Percentiles rank a stretch among this genome's conserved stretches.
Evolutionary conservation across 1,140 invertebrate species (phyloP).

Genomic region (Micrasema minimum): DNA sequence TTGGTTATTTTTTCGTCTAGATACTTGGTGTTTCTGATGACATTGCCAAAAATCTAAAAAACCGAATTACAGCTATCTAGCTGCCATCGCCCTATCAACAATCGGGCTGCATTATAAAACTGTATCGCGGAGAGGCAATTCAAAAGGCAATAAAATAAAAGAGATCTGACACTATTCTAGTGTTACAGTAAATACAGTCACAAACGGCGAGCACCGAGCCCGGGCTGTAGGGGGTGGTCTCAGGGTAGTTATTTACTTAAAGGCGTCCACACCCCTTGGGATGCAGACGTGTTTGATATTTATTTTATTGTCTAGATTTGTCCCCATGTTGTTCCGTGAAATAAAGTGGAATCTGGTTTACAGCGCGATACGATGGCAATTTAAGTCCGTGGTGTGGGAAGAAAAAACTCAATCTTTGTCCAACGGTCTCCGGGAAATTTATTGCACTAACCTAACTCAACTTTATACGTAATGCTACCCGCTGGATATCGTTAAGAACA

Average conservation of each 20-base stretch:
- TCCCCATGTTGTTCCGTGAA: conserved; percentile 33
- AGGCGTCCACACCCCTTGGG: conserved; percentile 39
- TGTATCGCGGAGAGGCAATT: conserved; percentile 50
- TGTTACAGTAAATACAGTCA: conserved; percentile 47
- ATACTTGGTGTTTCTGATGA: too few relatives aligned
- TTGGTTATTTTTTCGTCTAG: too few relatives aligned
- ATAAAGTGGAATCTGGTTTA: conserved; percentile 40
- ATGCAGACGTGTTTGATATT: conserved; percentile 48
- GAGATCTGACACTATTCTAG: conserved; percentile 41
- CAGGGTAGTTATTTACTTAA: conserved; percentile 46
- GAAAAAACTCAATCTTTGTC: too few relatives aligned
- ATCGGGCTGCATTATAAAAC: conserved; percentile 29
- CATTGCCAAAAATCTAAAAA: too few relatives aligned
- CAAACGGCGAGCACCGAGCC: conserved; percentile 37
- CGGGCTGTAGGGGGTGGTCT: neutral
- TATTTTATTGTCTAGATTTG: conserved; percentile 51
- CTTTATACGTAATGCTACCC: too few relatives aligned
- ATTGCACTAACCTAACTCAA: too few relatives aligned
- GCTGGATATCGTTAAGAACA: too few relatives aligned
- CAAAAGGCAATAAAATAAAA: conserved; percentile 52
- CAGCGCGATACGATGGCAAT: conserved; percentile 2
- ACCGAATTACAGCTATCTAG: too few relatives aligned
- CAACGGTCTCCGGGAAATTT: too few relatives aligned
- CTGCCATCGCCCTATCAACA: neutral
- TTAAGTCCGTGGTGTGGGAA: too few relatives aligned